These are phyloP conservation scores for Bombus consobrinus DNA, from an alignment of 1,140 invertebrate genomes.

Conservation along the genomic window DNA sequence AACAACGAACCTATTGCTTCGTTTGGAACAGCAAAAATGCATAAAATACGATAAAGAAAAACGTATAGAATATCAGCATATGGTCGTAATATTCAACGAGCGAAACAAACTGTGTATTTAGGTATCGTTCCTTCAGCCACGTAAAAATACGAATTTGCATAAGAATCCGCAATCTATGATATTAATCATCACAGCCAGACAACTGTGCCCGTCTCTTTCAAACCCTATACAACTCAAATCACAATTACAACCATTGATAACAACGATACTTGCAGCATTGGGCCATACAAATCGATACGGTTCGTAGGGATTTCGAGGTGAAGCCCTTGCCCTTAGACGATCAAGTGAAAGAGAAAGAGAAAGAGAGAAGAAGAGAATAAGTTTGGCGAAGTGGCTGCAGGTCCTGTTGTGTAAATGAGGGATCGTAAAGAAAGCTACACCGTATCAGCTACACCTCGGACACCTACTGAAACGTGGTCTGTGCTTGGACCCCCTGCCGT, in stretches of 20 bases:
- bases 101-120: too few relatives aligned
- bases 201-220: too few relatives aligned
- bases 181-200: too few relatives aligned
- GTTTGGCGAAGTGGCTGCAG: slow-evolving; percentile 72
- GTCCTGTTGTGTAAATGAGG: slow-evolving; percentile 80
- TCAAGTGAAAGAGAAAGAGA: background rate
- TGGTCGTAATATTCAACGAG: too few relatives aligned
- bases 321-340: too few relatives aligned
- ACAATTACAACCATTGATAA: background rate
- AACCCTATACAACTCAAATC: background rate
- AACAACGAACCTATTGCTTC: too few relatives aligned
- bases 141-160: too few relatives aligned
- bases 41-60: too few relatives aligned
- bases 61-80: too few relatives aligned
- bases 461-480: slow-evolving; percentile 76
- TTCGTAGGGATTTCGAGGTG: background rate
- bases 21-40: too few relatives aligned
- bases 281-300: background rate
- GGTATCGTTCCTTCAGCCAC: too few relatives aligned
- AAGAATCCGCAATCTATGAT: too few relatives aligned
- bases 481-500: slow-evolving; percentile 77
- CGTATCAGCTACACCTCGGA: slow-evolving; percentile 74
- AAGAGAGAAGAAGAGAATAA: slow-evolving; percentile 56
- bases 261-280: background rate
- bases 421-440: slow-evolving; percentile 79